A percentile compares a stretch with the other conserved stretches of the same genome.
Evolutionary conservation across 2,797 vertebrate genomes (phyloP).

Genomic region (Epinephelus awoara): DNA sequence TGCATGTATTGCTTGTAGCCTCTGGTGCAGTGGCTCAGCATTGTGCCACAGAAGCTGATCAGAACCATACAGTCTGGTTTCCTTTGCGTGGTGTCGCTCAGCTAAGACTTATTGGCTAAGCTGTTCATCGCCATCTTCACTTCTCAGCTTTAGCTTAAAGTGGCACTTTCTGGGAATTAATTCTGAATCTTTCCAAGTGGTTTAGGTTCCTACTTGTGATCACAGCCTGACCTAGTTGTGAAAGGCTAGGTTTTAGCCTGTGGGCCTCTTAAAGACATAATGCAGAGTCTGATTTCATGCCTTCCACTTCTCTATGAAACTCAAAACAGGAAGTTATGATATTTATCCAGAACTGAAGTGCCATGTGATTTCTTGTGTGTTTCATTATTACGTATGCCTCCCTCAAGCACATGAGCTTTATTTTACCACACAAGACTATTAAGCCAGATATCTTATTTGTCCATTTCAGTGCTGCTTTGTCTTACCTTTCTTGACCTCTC

Average conservation of each 20-base stretch:
- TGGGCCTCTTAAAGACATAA: conserved; percentile 25
- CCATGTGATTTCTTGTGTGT: conserved; percentile 22
- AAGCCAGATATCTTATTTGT: background rate
- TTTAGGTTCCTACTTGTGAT: conserved; percentile 42
- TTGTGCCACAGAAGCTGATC: conserved; percentile 29
- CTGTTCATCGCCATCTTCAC: conserved; percentile 46
- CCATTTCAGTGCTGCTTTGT: background rate
- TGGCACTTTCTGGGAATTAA: conserved; percentile 64
- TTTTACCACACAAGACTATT: background rate
- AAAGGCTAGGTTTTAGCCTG: background rate
- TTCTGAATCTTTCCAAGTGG: conserved; percentile 52
- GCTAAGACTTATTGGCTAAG: conserved; percentile 53
- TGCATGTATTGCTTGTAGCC: conserved; percentile 1
- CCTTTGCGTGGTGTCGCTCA: conserved; percentile 29
- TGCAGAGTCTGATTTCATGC: conserved; percentile 39
- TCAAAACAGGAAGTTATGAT: conserved; percentile 71
- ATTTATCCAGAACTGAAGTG: conserved; percentile 1
- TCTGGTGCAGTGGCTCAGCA: background rate
- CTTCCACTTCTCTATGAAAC: conserved; percentile 72
- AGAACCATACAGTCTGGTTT: conserved; percentile 33
- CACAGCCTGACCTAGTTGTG: conserved; percentile 60
- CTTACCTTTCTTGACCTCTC: background rate
- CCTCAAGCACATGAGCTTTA: background rate
- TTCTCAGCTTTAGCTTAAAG: conserved; percentile 59
- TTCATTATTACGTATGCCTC: background rate